Base-by-base conservation (phyloP, 1,140 invertebrate genomes). In the Eupristina koningsbergeri region DNA sequence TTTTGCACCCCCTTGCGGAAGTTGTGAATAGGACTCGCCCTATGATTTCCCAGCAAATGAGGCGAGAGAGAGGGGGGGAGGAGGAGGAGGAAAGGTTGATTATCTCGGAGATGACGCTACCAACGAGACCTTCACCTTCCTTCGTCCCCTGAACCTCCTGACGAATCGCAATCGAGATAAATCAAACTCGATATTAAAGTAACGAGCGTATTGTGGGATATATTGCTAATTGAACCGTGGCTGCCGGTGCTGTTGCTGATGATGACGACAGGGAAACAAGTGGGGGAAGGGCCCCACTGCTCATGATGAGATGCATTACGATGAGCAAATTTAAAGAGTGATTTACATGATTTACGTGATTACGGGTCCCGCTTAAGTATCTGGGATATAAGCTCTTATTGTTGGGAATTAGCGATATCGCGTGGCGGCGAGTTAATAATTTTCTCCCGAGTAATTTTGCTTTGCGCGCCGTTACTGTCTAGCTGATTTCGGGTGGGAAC, bases 101-200 rank as follows among this genome's bases (percentile, higher is more conserved):
- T 39, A 19, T 73, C 39, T 7, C 22, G n/a, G n/a, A n/a, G n/a
- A n/a, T n/a, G n/a, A n/a, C n/a, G n/a, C n/a, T n/a, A n/a, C n/a
- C n/a, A n/a, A n/a, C n/a, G n/a, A n/a, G n/a, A n/a, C n/a, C n/a
- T n/a, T n/a, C 69, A 15, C 6, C 39, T 34, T 11, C 19, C 19
- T 47, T 19, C 41, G 3, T 15, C 19, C 41, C 29, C 15, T 17
- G 15, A 19, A 11, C 41, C 63, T 67, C 34, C 67, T 80, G 63
- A 80, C 78, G 64, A 80, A 80, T 80, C 78, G 45, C 78, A 69
- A 80, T 80, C 78, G 63, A 69, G 78, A 80, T 80, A 71, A 71
- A 80, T 80, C 64, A 71, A 69, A 71, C 5, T 53, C 41, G 47
- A 22, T 71, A 80, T 80, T 80, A 80, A 80, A 80, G 39, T 71